Base-by-base conservation (phyloP, 2,888 invertebrate species). In the Drosophila falleni region DNA sequence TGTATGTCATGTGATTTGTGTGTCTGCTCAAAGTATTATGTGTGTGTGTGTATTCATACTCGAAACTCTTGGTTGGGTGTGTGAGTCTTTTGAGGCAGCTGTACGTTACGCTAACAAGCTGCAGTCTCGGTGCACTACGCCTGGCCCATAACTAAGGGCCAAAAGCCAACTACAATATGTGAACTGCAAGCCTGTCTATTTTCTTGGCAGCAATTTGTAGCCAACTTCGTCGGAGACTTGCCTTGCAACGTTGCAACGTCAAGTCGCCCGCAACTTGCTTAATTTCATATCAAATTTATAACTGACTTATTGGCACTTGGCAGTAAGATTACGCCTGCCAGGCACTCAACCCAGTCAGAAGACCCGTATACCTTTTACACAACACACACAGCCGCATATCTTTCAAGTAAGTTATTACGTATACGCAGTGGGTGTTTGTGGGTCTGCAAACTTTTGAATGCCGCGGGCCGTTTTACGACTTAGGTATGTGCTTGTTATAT, bases 261-360 rank as follows among this genome's bases (percentile, higher is more conserved):
- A n/a, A n/a, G n/a, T n/a, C n/a, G n/a, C n/a, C n/a, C 42, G 61
- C 67, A 81, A 71, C 75, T 75, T 83, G 72, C 81, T 83, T 88
- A 88, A 88, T 88, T 84, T 78, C 74, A 88, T 76, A 84, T 87
- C 80, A 89, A 87, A 89, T 89, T 87, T 89, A 89, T 88, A 87
- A 86, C 83, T 81, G 87, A 88, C 90, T 88, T 89, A 89, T 87
- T 86, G 89, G 81, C 89, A 88, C 71, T 87, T 82, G 84, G 88
- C 78, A 80, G 72, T 68, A 66, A 78, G 79, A 83, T 86, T 87
- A 80, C 78, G 87, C 78, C 81, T 67, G 72, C 72, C 61, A 76
- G 55, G 67, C 89, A 67, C 59, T 26, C 58, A 33, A 51, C 15
- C 41, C 74, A 50, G 15, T 16, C 50, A n/a, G 29, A 10, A 56